Evolutionary conservation across 2,113 vertebrate genomes (phyloP).

Genomic region (Uropsilus gracilis): DNA sequence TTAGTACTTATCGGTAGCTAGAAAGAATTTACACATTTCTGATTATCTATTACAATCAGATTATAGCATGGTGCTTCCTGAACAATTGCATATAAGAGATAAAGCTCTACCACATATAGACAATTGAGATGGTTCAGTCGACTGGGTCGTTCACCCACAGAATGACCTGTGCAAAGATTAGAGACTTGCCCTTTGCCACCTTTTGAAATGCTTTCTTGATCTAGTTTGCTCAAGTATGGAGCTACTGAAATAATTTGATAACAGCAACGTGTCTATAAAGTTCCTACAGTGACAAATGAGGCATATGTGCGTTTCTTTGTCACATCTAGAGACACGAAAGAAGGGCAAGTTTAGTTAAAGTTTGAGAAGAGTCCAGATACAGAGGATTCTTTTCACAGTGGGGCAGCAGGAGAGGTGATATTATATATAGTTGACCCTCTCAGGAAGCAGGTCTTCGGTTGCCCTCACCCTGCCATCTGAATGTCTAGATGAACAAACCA

Average conservation of each 20-base stretch:
- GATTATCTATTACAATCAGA: constrained; percentile 72
- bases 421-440: not conserved
- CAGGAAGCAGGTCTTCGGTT: not conserved
- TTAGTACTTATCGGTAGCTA: constrained; percentile 54
- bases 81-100: constrained; percentile 63
- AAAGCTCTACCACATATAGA: constrained; percentile 27
- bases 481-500: not conserved
- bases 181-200: not conserved
- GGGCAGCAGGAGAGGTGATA: not conserved
- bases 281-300: constrained; percentile 35
- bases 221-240: not conserved
- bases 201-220: constrained; percentile 23
- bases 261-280: constrained; percentile 30
- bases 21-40: constrained; percentile 74
- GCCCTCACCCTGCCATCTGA: not conserved
- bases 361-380: not conserved
- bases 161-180: not conserved
- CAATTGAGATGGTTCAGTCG: not conserved
- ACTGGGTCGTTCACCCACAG: not conserved
- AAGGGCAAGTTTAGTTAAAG: not conserved
- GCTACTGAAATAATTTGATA: constrained; percentile 37
- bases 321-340: constrained; percentile 7
- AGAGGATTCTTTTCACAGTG: not conserved
- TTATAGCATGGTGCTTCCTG: constrained; percentile 61
- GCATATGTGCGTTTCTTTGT: constrained; percentile 54